Base-by-base conservation (phyloP, 2,888 invertebrate species). In the Drosophila sordidula region DNA sequence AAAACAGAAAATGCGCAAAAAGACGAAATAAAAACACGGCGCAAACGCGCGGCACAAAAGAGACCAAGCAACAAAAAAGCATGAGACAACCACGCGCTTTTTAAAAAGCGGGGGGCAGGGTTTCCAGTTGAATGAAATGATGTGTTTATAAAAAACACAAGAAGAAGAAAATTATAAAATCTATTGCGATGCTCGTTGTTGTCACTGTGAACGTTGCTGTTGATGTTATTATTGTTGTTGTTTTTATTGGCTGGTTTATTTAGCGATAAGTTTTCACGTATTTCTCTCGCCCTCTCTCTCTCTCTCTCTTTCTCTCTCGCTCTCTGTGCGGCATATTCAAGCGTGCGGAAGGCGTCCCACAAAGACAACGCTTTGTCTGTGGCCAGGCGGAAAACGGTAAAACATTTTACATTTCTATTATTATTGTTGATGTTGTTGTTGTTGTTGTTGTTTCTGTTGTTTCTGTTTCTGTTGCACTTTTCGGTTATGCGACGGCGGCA, bases 1-100 rank as follows among this genome's bases (percentile, higher is more conserved):
- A 71, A 85, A 82, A 88, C 83, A 88, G 80, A 84, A 79, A 77
- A 89, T 85, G 82, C 85, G 89, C 89, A 89, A 89, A 87, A 87
- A 78, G 57, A 63, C 57, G 54, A 46, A 70, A 70, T 46, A 64
- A 70, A 73, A 70, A 89, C 74, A 87, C 85, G 71, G 89, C 89
- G 89, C 83, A 84, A 84, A 80, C 89, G 87, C 87, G 79, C 75
- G 63, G 11, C 34, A 81, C 82, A 78, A 72, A 79, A 81, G 79
- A 67, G 61, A 79, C 68, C 39, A 68, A 51, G 50, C 77, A 65
- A 75, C 45, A 56, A 54, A 64, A 68, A 68, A 45, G 69, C 25
- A 58, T 14, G 63, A 75, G 62, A 67, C 75, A 67, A 25, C 66
- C 72, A 76, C 72, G 72, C 75, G 71, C 68, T 76, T 75, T 71